Percentiles rank a stretch among this genome's conserved stretches.
phyloP scores from a whole-genome alignment of 1,140 invertebrate genomes.

The Thaumatotibia leucotreta region DNA sequence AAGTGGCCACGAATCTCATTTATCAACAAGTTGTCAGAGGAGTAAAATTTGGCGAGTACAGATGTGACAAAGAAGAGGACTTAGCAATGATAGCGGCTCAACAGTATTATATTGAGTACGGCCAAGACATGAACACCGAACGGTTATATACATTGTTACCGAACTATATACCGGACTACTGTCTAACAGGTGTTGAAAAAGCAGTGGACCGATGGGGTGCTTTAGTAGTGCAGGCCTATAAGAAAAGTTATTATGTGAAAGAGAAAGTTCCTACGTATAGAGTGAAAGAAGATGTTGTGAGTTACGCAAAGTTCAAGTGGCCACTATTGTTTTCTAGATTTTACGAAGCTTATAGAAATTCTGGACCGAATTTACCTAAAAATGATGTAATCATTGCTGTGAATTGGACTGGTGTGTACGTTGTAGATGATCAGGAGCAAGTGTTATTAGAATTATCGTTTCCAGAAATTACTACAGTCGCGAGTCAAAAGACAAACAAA shows the following conservation, averaged over 20 bases:
- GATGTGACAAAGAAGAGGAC: constrained; percentile 99
- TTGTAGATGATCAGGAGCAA: constrained; percentile 99
- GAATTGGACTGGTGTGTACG: constrained; percentile 99
- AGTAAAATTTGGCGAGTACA: constrained; percentile 99
- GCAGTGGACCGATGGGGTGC: constrained; percentile 93
- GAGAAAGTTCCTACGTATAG: constrained; percentile 89
- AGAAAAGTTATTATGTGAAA: constrained; percentile 96
- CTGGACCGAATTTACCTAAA: constrained; percentile 97
- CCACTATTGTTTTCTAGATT: constrained; percentile 97
- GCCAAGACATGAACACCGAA: constrained; percentile 93
- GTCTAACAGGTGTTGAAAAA: constrained; percentile 92
- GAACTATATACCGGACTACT: constrained; percentile 98
- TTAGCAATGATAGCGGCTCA: constrained; percentile 99
- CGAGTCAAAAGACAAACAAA: constrained; percentile 96
- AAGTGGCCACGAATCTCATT: constrained; percentile 97
- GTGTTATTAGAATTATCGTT: constrained; percentile 98
- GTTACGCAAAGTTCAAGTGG: constrained; percentile 99
- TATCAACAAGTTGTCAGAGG: constrained; percentile 98
- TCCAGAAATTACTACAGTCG: constrained; percentile 97
- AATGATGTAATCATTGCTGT: constrained; percentile 99
- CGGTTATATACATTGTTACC: constrained; percentile 91
- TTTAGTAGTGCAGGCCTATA: constrained; percentile 92
- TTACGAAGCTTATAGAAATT: constrained; percentile 93
- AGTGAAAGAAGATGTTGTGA: constrained; percentile 99
- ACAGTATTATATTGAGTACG: constrained; percentile 98